A percentile compares a stretch with the other conserved stretches of the same genome.
Conservation (phyloP, 2,888 invertebrate species). For the Actias luna region DNA sequence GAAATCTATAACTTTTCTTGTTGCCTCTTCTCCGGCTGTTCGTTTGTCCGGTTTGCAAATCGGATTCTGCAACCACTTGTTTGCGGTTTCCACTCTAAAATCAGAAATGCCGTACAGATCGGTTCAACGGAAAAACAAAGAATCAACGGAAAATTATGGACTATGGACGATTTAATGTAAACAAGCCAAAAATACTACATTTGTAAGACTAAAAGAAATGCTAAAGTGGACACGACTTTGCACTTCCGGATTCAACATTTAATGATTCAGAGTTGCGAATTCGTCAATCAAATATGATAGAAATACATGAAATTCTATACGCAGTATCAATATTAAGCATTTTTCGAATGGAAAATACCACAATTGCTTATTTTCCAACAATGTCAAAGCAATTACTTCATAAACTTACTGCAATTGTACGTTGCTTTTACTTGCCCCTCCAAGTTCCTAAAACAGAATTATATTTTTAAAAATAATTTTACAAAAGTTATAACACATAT, state of each 20-base stretch:
- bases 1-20: constrained; percentile 49
- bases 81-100: constrained; percentile 56
- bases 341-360: no score
- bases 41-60: constrained; percentile 48
- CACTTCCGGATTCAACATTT: no score
- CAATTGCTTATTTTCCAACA: no score
- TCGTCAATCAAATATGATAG: no score
- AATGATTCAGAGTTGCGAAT: no score
- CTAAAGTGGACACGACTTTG: no score
- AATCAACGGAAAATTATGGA: not conserved
- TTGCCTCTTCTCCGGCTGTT: constrained; percentile 50
- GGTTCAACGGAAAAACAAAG: not conserved
- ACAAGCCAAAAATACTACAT: no score
- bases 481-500: not conserved
- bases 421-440: constrained; percentile 47
- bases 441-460: constrained; percentile 38
- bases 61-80: constrained; percentile 58
- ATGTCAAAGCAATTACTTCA: no score
- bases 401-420: constrained; percentile 61
- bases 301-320: no score
- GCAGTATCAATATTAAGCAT: not conserved
- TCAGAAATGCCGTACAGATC: not conserved
- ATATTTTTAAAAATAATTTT: not conserved
- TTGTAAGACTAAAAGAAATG: no score
- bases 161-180: not conserved